Conservation (phyloP, 2,113 vertebrate species). For the Pagrus major region DNA sequence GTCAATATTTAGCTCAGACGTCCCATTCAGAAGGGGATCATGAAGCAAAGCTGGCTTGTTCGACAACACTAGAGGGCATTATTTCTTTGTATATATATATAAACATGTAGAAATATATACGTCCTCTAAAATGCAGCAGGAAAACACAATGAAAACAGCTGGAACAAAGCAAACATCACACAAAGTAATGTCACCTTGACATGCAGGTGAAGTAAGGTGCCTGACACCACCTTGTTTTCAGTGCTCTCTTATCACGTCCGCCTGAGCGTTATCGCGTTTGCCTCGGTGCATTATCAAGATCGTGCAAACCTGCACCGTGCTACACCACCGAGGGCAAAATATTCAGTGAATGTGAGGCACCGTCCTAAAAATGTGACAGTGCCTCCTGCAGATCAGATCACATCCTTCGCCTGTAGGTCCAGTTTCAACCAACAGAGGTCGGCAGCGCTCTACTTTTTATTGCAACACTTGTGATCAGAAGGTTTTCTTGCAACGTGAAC, state of each 20-base stretch:
- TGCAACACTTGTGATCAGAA: background rate
- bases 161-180: background rate
- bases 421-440: conserved; percentile 60
- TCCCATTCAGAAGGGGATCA: conserved; percentile 13
- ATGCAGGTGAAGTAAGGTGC: background rate
- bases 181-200: conserved; percentile 19
- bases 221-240: background rate
- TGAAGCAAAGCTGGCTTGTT: background rate
- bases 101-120: background rate
- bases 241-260: background rate
- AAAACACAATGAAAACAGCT: background rate
- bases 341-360: background rate
- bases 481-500: background rate
- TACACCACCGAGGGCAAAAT: background rate
- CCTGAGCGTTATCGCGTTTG: background rate
- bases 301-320: background rate
- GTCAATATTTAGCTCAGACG: conserved; percentile 38
- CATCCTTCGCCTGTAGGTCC: conserved; percentile 7
- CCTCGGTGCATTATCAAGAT: background rate
- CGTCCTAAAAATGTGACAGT: background rate
- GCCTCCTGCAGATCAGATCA: background rate
- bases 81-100: background rate
- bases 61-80: background rate
- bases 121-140: background rate
- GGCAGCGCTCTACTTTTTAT: conserved; percentile 47